phyloP scores from a whole-genome alignment of 35 echinoderm and acorn worm species.

The Hemicentrotus pulcherrimus region DNA sequence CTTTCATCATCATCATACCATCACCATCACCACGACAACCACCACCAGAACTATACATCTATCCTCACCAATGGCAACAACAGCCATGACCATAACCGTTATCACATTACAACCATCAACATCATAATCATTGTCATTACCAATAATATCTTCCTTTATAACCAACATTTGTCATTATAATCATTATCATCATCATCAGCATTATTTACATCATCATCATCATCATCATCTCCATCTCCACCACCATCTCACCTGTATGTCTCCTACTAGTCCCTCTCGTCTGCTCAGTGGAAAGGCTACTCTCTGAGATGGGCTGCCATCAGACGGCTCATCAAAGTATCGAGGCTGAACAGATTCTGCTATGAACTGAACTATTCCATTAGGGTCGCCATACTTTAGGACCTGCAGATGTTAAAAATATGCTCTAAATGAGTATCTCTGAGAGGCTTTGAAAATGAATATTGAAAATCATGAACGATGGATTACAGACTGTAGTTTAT shows the following conservation, averaged over 20 bases:
- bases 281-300: conserved; percentile 68
- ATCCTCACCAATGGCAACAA: conserved; percentile 41
- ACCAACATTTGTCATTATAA: not conserved
- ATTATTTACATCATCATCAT: not conserved
- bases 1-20: not conserved
- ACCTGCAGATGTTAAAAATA: conserved; percentile 55
- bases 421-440: not conserved
- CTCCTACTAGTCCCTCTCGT: conserved; percentile 76
- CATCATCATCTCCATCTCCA: conserved; percentile 34
- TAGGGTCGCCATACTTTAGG: conserved; percentile 92
- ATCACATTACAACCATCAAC: not conserved
- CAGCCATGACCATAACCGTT: conserved; percentile 36
- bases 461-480: too few species aligned
- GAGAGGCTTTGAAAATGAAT: not conserved
- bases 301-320: conserved; percentile 46
- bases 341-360: conserved; percentile 69
- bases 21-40: not conserved
- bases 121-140: not conserved
- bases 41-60: conserved; percentile 27
- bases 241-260: conserved; percentile 66
- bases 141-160: not conserved
- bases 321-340: conserved; percentile 73
- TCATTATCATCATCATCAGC: conserved; percentile 16
- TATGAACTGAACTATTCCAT: conserved; percentile 88
- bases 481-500: too few species aligned